Percentiles rank a stretch among this genome's conserved stretches.
Conservation (phyloP, 2,797 vertebrate species). For the Sarcophilus harrisii region DNA sequence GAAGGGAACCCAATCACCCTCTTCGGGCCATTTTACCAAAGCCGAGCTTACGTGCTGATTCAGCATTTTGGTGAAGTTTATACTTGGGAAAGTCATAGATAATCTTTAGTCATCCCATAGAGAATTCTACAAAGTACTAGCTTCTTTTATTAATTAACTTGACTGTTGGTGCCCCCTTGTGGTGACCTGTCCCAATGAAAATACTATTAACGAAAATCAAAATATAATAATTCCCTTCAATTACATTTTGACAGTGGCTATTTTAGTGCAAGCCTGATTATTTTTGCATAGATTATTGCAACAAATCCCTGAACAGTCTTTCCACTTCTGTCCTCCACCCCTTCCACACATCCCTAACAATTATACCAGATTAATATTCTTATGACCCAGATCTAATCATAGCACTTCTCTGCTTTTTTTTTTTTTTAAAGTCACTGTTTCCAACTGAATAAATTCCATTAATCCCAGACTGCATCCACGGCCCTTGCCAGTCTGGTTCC, state of each 20-base stretch:
- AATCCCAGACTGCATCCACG: not conserved
- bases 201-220: not conserved
- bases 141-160: not conserved
- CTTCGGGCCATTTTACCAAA: not conserved
- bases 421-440: not conserved
- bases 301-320: not conserved
- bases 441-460: not conserved
- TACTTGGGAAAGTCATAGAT: not conserved
- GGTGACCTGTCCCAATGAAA: conserved; percentile 28
- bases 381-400: conserved; percentile 2
- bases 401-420: not conserved
- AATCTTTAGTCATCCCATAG: not conserved
- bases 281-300: not conserved
- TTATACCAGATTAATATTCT: not conserved
- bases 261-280: not conserved
- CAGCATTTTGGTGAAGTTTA: not conserved
- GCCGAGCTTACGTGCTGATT: not conserved
- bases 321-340: not conserved
- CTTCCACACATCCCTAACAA: not conserved
- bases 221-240: not conserved
- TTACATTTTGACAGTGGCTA: not conserved
- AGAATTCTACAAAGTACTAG: not conserved
- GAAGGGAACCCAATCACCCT: not conserved
- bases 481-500: not conserved
- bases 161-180: conserved; percentile 73